phyloP scores from a whole-genome alignment of 1,140 invertebrate species.

The Phymorhynchus buccinoides region DNA sequence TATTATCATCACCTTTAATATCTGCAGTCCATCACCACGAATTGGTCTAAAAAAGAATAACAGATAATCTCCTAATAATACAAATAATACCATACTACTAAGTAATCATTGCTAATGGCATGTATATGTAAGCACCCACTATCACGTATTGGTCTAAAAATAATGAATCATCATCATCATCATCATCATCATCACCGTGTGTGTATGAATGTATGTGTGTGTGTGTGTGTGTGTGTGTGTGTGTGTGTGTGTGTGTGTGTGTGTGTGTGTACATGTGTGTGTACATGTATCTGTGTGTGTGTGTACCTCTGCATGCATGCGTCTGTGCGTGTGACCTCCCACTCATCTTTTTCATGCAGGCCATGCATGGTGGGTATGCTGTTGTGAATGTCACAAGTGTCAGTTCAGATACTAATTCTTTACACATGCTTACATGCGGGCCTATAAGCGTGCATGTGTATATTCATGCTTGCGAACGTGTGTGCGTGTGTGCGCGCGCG shows the following conservation, averaged over 20 bases:
- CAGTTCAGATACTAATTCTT: not conserved
- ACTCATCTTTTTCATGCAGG: not conserved
- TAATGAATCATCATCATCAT: not conserved
- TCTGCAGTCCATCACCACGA: no score
- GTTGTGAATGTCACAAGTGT: no score
- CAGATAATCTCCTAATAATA: no score
- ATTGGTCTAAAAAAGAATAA: no score
- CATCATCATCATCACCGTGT: not conserved
- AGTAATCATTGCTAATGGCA: no score
- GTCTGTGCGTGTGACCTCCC: not conserved
- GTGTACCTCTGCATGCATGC: not conserved
- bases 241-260: conserved; percentile 26
- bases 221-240: conserved; percentile 13
- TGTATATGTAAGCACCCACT: conserved; percentile 79
- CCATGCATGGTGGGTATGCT: not conserved
- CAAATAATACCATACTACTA: no score
- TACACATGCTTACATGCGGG: not conserved
- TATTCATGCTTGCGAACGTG: not conserved
- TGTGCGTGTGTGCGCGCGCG: not conserved
- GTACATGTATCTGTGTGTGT: conserved; percentile 11
- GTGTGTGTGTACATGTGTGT: conserved; percentile 5
- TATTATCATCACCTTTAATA: no score
- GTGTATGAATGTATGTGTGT: not conserved
- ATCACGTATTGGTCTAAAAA: conserved; percentile 73
- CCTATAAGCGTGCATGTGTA: not conserved